A percentile compares a stretch with the other conserved stretches of the same genome.
Conservation (phyloP, 2,797 vertebrate species). For the Xenentodon cancila region DNA sequence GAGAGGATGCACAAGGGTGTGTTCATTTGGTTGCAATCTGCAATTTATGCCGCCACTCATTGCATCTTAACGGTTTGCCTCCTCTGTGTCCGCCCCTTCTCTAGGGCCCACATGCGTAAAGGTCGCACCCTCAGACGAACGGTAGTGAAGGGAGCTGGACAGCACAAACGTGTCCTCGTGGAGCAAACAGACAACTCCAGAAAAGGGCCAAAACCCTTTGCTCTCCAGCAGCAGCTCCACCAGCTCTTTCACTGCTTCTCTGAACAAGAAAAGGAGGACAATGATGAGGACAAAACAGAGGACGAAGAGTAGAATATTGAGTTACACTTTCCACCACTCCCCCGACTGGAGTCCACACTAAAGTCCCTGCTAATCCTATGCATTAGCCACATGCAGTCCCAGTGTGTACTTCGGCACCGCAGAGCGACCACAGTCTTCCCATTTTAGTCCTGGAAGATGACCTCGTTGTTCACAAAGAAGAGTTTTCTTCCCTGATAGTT, state of each 20-base stretch:
- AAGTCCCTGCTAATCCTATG: slow-evolving; percentile 74
- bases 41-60: background rate
- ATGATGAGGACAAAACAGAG: slow-evolving; percentile 45
- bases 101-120: slow-evolving; percentile 75
- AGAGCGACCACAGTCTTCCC: slow-evolving; percentile 77
- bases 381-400: slow-evolving; percentile 80
- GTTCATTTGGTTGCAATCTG: background rate
- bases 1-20: background rate
- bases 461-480: slow-evolving; percentile 45
- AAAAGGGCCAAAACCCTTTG: slow-evolving; percentile 76
- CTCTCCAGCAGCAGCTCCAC: slow-evolving; percentile 89
- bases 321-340: slow-evolving; percentile 41
- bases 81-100: background rate
- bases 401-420: slow-evolving; percentile 73
- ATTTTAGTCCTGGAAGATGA: slow-evolving; percentile 60
- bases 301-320: slow-evolving; percentile 60
- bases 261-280: slow-evolving; percentile 70
- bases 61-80: background rate
- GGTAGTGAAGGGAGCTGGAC: slow-evolving; percentile 85
- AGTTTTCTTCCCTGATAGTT: slow-evolving; percentile 37
- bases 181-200: slow-evolving; percentile 84
- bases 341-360: slow-evolving; percentile 42
- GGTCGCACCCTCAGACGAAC: slow-evolving; percentile 79
- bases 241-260: slow-evolving; percentile 89
- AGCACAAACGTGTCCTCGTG: slow-evolving; percentile 78